Evolutionary conservation across 2,888 invertebrate species (phyloP), one percentile per base, ranked within the genome.

Genomic region (Holacanthella duospinosa): DNA sequence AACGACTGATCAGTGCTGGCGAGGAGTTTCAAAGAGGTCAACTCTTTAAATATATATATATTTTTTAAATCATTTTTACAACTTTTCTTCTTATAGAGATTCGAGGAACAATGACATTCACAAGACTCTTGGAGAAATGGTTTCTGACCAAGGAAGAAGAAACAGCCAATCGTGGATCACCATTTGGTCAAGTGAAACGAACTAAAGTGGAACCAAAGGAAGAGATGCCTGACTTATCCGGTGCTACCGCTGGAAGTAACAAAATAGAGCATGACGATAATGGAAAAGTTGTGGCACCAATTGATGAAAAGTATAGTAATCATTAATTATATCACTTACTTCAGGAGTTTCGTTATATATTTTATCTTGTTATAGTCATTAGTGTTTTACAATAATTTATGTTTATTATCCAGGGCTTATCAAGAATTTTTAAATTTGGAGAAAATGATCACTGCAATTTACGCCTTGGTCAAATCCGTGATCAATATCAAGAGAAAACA

Each of bases 21-120:
- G 66, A 70, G 55, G 60, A 44, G 1, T 70, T 71, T 63, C 63
- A 63, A 29, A 71, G 62, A 61, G 53, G 70, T 67, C 44, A 43
- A 27, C 19, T 54, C 25, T 26, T 16, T 4, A 48, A 12, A 19
- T 59, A 48, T 25, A 56, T 6, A 25, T 19, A 6, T 24, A 24
- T 27, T 56, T 28, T 4, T 6, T 16, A 25, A 16, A 56, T 24
- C 9, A 16, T 36, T 6, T 36, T 36, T 36, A 16, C n/a, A n/a
- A n/a, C n/a, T n/a, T n/a, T n/a, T n/a, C n/a, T n/a, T 36, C 9
- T 16, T 21, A 4, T 19, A 63, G 66, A 27, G 16, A 64, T 64
- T 36, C 44, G 58, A 24, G 63, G 63, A 1, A 27, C 43, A 19
- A 27, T 54, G 19, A 63, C 67, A 2, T 70, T 61, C 29, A 58